Evolutionary conservation across 2,888 invertebrate species (phyloP).

Genomic region (Dioctria linearis): DNA sequence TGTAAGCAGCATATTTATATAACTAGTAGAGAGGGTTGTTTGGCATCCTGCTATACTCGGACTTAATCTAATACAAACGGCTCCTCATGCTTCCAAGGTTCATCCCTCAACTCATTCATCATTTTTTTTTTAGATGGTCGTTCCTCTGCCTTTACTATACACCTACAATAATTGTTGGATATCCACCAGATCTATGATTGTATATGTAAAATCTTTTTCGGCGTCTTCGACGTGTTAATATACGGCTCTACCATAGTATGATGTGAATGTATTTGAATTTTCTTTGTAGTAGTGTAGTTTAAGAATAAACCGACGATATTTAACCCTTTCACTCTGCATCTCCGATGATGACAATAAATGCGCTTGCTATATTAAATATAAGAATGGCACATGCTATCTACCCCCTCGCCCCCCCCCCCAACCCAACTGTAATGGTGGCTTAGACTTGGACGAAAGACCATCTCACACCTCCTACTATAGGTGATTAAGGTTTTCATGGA

Average conservation of each 20-base stretch:
- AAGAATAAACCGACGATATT: not conserved
- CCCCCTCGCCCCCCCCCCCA: too few relatives aligned
- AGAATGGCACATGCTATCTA: not conserved
- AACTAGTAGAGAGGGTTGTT: too few relatives aligned
- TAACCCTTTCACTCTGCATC: conserved; percentile 47
- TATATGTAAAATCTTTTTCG: conserved; percentile 19
- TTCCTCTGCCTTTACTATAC: conserved; percentile 12
- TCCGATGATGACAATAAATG: conserved; percentile 4
- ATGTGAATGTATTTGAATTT: not conserved
- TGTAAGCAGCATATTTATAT: too few relatives aligned
- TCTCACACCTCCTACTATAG: not conserved
- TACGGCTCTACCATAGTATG: not conserved
- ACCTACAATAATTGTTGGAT: conserved; percentile 21
- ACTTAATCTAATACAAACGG: conserved; percentile 42
- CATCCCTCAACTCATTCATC: conserved; percentile 50
- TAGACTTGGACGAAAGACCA: not conserved
- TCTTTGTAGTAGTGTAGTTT: not conserved
- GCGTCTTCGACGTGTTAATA: not conserved
- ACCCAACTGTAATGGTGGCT: not conserved
- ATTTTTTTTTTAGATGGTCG: conserved; percentile 47
- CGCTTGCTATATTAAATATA: not conserved
- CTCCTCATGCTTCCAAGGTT: conserved; percentile 40
- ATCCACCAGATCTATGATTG: not conserved
- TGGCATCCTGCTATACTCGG: not conserved
- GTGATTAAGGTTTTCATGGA: conserved; percentile 31